These are phyloP conservation scores for Idaea dimidiata DNA, from an alignment of 2,888 invertebrate species.

Conservation along the genomic window DNA sequence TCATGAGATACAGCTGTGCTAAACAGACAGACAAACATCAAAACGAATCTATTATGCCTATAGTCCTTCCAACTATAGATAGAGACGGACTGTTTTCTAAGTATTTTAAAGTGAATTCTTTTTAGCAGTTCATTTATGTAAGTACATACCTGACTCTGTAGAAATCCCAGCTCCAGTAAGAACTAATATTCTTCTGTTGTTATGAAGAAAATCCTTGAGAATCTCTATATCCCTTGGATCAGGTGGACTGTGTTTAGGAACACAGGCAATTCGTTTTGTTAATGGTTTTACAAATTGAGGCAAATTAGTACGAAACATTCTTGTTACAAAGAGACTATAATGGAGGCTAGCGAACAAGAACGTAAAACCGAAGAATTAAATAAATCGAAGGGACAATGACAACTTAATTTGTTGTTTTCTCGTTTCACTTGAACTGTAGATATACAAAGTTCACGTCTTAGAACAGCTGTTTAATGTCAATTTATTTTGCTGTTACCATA, in stretches of 20 bases:
- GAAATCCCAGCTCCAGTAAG: slow-evolving; percentile 97
- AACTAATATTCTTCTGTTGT: slow-evolving; percentile 82
- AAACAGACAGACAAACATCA: no score
- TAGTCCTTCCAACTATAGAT: not conserved
- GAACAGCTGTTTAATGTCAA: no score
- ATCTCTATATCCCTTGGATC: slow-evolving; percentile 78
- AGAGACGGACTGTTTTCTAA: not conserved
- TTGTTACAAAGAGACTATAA: slow-evolving; percentile 5
- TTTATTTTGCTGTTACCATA: no score
- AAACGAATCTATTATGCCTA: not conserved
- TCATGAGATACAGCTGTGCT: no score
- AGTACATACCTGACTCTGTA: slow-evolving; percentile 90
- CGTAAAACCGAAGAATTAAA: not conserved
- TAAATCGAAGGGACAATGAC: not conserved
- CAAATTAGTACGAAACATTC: slow-evolving; percentile 39
- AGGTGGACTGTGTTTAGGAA: slow-evolving; percentile 88
- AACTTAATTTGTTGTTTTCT: not conserved
- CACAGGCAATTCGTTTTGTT: slow-evolving; percentile 61
- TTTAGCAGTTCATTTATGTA: not conserved
- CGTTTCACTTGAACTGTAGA: not conserved
- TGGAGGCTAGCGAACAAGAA: not conserved
- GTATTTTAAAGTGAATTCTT: not conserved
- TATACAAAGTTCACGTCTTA: no score
- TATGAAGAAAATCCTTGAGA: slow-evolving; percentile 82
- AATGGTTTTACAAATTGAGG: slow-evolving; percentile 25